Evolutionary conservation across 1,140 invertebrate genomes (phyloP).

Genomic region (Caenorhabditis inopinata): DNA sequence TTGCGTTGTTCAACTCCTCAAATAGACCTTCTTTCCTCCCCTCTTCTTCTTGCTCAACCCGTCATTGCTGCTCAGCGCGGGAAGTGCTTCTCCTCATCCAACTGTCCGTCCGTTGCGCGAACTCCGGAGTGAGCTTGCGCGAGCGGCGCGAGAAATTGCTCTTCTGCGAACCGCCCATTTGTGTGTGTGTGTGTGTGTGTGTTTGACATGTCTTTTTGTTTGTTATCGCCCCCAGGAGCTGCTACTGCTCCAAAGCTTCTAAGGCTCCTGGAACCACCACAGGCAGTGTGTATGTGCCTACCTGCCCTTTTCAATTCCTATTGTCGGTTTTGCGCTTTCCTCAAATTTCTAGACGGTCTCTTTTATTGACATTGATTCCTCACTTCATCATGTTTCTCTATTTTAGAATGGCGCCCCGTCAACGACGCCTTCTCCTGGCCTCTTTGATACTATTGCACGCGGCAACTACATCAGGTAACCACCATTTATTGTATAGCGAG

Average conservation of each 20-base stretch:
- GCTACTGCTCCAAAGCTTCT: constrained; percentile 9
- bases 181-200: neutral
- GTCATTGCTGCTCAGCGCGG: neutral
- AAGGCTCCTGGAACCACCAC: constrained; percentile 2
- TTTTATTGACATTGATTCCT: neutral
- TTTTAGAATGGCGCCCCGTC: constrained; percentile 24
- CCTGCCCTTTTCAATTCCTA: neutral
- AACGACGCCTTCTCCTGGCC: constrained; percentile 14
- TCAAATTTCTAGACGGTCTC: neutral
- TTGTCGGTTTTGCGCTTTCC: neutral
- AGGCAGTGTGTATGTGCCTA: neutral
- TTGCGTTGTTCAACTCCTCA: neutral
- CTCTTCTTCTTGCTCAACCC: neutral
- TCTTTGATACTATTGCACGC: neutral
- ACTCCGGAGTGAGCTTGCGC: constrained; percentile 26
- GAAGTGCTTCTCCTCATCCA: neutral
- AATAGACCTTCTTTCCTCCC: neutral
- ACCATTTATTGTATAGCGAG: too few relatives aligned
- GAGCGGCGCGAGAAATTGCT: constrained; percentile 11
- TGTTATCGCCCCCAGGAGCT: constrained; percentile 29
- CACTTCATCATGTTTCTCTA: neutral
- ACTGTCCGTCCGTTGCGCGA: neutral
- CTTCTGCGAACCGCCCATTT: neutral
- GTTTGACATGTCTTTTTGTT: constrained; percentile 34
- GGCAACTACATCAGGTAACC: constrained; percentile 1